Evolutionary conservation across 2,888 invertebrate genomes (phyloP).

Genomic region (Drosophila ochracea): DNA sequence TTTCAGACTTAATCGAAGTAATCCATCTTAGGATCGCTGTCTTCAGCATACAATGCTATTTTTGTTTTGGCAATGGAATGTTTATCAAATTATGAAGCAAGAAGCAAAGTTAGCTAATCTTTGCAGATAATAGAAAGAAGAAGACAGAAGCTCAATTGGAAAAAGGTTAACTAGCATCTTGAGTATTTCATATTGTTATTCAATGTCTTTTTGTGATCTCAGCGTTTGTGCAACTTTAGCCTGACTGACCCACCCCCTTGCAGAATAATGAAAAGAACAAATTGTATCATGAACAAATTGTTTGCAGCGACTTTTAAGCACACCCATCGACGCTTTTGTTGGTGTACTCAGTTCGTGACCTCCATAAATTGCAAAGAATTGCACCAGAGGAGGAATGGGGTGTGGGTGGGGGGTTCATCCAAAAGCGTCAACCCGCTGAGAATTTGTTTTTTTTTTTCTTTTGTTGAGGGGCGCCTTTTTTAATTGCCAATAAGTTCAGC

Average conservation of each 20-base stretch:
- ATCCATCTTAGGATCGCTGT: too few relatives aligned
- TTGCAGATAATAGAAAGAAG: not conserved
- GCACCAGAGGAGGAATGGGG: not conserved
- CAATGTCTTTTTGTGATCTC: constrained; percentile 17
- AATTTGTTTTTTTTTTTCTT: not conserved
- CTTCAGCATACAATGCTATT: not conserved
- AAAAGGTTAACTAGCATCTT: not conserved
- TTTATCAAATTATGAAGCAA: not conserved
- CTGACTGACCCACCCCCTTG: constrained; percentile 17
- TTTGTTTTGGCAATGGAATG: not conserved
- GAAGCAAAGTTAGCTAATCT: not conserved
- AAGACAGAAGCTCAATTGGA: not conserved
- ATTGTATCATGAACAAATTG: constrained; percentile 45
- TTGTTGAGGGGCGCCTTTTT: constrained; percentile 26
- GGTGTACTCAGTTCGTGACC: constrained; percentile 49
- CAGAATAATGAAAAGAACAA: constrained; percentile 33
- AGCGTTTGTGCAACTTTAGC: constrained; percentile 22
- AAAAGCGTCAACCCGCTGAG: constrained; percentile 9
- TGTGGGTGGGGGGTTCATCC: not conserved
- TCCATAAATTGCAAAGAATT: constrained; percentile 48
- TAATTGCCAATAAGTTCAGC: constrained; percentile 69
- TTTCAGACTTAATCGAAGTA: not conserved
- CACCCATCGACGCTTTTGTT: constrained; percentile 45
- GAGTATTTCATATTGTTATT: constrained; percentile 6
- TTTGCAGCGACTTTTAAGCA: constrained; percentile 43